Conservation (phyloP, 2,888 invertebrate species). For the Aleiodes leptofemur region DNA sequence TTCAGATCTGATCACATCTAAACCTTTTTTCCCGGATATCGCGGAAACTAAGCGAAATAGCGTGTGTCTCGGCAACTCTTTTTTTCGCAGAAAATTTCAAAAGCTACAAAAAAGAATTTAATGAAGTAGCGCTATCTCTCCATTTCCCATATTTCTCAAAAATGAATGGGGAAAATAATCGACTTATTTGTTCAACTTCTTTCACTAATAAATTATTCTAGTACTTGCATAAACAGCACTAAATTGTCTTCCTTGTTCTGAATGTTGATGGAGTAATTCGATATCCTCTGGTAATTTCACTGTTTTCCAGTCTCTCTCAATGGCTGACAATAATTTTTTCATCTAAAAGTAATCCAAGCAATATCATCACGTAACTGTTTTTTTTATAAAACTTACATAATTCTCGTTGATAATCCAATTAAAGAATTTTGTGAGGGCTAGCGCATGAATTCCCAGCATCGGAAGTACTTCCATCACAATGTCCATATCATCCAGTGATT, state of each 20-base stretch:
- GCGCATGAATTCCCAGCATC: neutral
- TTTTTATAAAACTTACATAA: neutral
- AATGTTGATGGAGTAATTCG: neutral
- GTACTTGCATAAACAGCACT: constrained; percentile 17
- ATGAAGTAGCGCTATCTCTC: no score
- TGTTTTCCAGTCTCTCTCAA: constrained; percentile 11
- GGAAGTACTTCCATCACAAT: neutral
- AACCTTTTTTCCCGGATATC: no score
- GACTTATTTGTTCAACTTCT: neutral
- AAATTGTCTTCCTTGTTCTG: neutral
- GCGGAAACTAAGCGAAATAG: no score
- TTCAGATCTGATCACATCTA: no score
- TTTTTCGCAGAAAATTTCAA: no score
- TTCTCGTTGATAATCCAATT: constrained; percentile 11
- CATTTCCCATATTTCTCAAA: no score
- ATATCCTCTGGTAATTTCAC: constrained; percentile 7
- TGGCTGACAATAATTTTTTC: neutral
- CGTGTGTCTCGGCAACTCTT: no score
- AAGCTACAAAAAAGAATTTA: no score
- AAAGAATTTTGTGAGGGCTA: neutral
- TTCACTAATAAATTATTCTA: neutral
- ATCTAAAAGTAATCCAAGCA: neutral
- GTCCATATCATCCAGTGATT: neutral
- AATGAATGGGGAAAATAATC: neutral
- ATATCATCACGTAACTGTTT: no score